phyloP scores from a whole-genome alignment of 2,888 invertebrate species.

The Meganola albula region DNA sequence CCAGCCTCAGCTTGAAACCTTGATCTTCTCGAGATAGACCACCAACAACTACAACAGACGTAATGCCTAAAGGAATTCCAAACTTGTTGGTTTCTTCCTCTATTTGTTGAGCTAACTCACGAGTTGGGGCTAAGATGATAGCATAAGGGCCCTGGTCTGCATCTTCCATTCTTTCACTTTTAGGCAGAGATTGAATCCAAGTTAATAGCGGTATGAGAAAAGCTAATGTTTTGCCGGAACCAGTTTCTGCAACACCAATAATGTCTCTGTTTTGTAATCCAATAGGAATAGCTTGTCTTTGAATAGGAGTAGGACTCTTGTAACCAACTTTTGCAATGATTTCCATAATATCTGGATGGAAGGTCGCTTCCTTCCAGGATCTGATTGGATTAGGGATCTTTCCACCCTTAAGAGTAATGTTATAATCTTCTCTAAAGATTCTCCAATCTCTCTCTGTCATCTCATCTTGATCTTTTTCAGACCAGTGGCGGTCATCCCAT shows the following conservation, averaged over 20 bases:
- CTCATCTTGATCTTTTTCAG: slow-evolving; percentile 93
- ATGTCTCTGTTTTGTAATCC: slow-evolving; percentile 96
- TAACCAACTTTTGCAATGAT: slow-evolving; percentile 97
- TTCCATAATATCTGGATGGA: slow-evolving; percentile 93
- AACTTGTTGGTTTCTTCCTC: slow-evolving; percentile 99
- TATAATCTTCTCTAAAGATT: slow-evolving; percentile 99
- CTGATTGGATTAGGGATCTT: slow-evolving; percentile 97
- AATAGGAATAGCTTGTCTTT: slow-evolving; percentile 99
- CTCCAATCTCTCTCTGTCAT: slow-evolving; percentile 99
- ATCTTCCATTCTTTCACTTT: slow-evolving; percentile 93
- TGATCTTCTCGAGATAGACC: slow-evolving; percentile 98
- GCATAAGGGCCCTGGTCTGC: slow-evolving; percentile 98
- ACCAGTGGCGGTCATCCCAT: slow-evolving; percentile 99
- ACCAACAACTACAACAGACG: slow-evolving; percentile 98
- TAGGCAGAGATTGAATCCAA: slow-evolving; percentile 99
- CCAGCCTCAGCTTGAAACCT: slow-evolving; percentile 96
- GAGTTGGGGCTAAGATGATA: slow-evolving; percentile 99
- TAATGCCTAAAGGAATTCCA: slow-evolving; percentile 93
- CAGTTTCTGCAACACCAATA: slow-evolving; percentile 99
- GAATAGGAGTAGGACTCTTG: slow-evolving; percentile 99
- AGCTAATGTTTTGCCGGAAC: slow-evolving; percentile 98
- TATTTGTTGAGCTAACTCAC: slow-evolving; percentile 99
- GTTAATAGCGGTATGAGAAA: slow-evolving; percentile 97
- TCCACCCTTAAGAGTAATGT: slow-evolving; percentile 98
- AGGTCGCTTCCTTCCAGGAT: slow-evolving; percentile 95